Evolutionary conservation across 2,797 vertebrate genomes (phyloP), one percentile per base, ranked within the genome.

Genomic region (Trachops cirrhosus): DNA sequence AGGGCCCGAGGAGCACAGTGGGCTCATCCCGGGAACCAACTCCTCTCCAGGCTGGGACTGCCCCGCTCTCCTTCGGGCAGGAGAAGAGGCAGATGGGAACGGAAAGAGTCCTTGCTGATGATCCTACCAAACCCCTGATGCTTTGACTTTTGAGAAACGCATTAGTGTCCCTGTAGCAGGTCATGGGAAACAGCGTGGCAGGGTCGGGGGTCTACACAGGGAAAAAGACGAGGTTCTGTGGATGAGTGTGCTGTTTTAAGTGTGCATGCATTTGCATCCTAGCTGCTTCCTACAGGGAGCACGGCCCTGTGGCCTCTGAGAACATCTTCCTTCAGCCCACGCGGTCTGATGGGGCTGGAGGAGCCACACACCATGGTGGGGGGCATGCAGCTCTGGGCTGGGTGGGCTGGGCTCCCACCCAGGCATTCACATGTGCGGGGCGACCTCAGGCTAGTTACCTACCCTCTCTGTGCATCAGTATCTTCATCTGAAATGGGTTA

Each of bases 31-130:
- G 70, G 44, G 44, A 44, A 19, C 83, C 14, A 39, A 1, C 24
- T 34, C 0, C 48, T 83, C 5, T 32, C 4, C 24, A 32, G 4
- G 6, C 1, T 21, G 21, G 2, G 50, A 6, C 3, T 2, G 21
- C 10, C 46, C 39, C 82, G 67, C 9, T 18, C 44, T 10, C 46
- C 11, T 10, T 29, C 39, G 5, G 6, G 12, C 41, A 50, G 67
- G 59, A 37, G 59, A 29, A 34, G 29, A 86, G 37, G 46, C 9
- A 18, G 39, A 18, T 16, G 3, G 62, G 26, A 77, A 70, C 41
- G 2, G 3, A 22, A 50, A 82, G 44, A 73, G 12, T 37, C 3
- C 0, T 21, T 54, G 7, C 19, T 39, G 14, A 68, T 67, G 26
- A 26, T 68, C 37, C 78, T 46, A 15, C 9, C 44, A 52, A 19